Conservation (phyloP, 2,797 vertebrate genomes). For the Tauraco hartlaubi region DNA sequence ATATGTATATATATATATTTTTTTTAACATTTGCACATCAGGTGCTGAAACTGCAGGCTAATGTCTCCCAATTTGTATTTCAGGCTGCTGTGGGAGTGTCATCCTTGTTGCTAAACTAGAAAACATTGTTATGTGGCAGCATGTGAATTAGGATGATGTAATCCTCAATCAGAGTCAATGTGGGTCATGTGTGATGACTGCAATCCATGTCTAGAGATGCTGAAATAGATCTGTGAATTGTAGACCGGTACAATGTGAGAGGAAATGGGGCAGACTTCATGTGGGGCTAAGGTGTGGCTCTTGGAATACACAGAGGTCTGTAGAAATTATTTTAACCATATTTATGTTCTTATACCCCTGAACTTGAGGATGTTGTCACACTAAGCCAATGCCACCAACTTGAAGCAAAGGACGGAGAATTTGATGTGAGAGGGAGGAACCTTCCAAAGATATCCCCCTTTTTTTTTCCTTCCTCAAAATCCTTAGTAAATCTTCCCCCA, state of each 20-base stretch:
- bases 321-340: neutral
- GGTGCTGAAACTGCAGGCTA: constrained; percentile 34
- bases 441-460: neutral
- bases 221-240: neutral
- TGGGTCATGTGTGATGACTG: neutral
- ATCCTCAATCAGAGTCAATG: neutral
- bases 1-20: neutral
- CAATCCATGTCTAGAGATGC: neutral
- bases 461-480: neutral
- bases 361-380: neutral
- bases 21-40: neutral
- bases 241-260: neutral
- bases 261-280: neutral
- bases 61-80: constrained; percentile 49
- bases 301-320: neutral
- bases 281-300: neutral
- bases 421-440: neutral
- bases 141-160: constrained; percentile 35
- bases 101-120: constrained; percentile 37
- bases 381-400: neutral
- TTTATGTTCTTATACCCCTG: neutral
- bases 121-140: constrained; percentile 29
- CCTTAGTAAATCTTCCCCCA: neutral
- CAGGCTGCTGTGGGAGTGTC: constrained; percentile 20
- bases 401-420: neutral